A percentile compares a stretch with the other conserved stretches of the same genome.
These are phyloP conservation scores for Heliconius aoede DNA, from an alignment of 2,888 invertebrate species.

Conservation along the genomic window DNA sequence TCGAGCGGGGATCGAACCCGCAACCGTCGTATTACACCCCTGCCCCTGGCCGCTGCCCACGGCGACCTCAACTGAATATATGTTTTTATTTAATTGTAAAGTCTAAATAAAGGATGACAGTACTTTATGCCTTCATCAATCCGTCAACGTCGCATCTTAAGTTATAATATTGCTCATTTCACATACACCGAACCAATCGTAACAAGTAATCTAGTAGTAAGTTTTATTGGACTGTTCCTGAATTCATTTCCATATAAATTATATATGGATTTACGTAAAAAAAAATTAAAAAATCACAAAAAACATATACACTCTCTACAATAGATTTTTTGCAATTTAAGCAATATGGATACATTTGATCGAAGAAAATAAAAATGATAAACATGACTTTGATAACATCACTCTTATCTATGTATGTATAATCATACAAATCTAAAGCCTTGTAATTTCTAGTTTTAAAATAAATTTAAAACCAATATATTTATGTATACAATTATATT, in stretches of 20 bases:
- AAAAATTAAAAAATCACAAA: too few species aligned
- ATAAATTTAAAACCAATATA: too few species aligned
- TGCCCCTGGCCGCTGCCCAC: not conserved
- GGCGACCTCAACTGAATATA: constrained; percentile 8
- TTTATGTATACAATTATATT: too few species aligned
- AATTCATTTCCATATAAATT: constrained; percentile 1
- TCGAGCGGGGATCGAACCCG: not conserved
- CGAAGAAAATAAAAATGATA: too few species aligned
- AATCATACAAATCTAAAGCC: too few species aligned
- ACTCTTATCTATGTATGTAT: too few species aligned
- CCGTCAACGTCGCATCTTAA: constrained; percentile 36
- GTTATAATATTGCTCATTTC: constrained; percentile 39
- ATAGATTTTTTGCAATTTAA: too few species aligned
- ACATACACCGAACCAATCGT: constrained; percentile 32
- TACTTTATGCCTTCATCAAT: constrained; percentile 38
- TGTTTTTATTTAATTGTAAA: constrained; percentile 22
- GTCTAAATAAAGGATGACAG: constrained; percentile 37
- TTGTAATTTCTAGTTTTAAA: too few species aligned
- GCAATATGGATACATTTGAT: too few species aligned
- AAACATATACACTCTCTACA: too few species aligned
- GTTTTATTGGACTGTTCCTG: constrained; percentile 17
- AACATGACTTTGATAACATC: too few species aligned
- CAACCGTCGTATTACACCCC: not conserved
- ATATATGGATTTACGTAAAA: too few species aligned
- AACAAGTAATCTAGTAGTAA: constrained; percentile 6